phyloP scores from a whole-genome alignment of 37 sponge, comb jelly and placozoan genomes.

The Geodia barretti region DNA sequence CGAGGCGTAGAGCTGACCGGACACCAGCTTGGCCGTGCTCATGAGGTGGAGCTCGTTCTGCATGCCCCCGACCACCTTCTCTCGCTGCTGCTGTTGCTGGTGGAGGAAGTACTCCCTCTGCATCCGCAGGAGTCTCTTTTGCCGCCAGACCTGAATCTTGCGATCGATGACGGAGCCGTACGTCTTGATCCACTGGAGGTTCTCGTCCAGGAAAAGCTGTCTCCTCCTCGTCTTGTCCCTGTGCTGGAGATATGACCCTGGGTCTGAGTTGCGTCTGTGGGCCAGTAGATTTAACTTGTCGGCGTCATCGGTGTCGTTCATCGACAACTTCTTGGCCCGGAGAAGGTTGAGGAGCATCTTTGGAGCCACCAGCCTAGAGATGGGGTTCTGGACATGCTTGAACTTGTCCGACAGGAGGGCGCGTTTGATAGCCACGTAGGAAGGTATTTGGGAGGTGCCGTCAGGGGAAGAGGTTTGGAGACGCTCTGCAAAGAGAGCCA shows the following conservation, averaged over 20 bases:
- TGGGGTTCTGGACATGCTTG: constrained; percentile 5
- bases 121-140: background rate
- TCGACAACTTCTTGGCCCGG: constrained; percentile 24
- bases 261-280: constrained; percentile 42
- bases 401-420: constrained; percentile 30
- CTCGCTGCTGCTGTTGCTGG: background rate
- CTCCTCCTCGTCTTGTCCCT: constrained; percentile 26
- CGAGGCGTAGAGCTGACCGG: background rate
- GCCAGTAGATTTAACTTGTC: background rate
- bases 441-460: background rate
- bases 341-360: constrained; percentile 33
- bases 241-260: constrained; percentile 27
- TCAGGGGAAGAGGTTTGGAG: constrained; percentile 3
- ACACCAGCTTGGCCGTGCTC: background rate
- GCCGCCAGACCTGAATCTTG: constrained; percentile 13
- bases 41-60: background rate
- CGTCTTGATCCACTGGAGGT: constrained; percentile 22
- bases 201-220: constrained; percentile 58
- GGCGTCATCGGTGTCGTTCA: background rate
- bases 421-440: constrained; percentile 45
- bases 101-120: background rate
- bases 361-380: constrained; percentile 20
- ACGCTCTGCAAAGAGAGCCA: constrained; percentile 18
- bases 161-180: constrained; percentile 19
- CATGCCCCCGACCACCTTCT: background rate